Base-by-base conservation (phyloP, 2,888 invertebrate genomes). In the Gisinianus flammeolus region DNA sequence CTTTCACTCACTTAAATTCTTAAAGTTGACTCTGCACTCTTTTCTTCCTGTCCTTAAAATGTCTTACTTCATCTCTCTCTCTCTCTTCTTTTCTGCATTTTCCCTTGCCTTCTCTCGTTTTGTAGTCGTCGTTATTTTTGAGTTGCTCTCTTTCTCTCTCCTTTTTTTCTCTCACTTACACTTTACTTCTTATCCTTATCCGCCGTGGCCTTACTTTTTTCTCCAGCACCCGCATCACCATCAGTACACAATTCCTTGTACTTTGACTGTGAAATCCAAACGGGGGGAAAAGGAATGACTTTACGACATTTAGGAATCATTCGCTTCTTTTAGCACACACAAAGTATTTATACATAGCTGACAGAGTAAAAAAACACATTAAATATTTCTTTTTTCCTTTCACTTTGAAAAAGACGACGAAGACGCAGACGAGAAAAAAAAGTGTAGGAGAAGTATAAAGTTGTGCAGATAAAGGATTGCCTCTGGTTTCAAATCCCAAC, bases 261-360 rank as follows among this genome's bases (percentile, higher is more conserved):
- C 28, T n/a, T n/a, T n/a, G n/a, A 52, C n/a, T 58, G 54, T 26
- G 24, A n/a, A 28, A 52, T 31, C 12, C 56, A 56, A 52, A n/a
- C 12, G 31, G 33, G 24, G n/a, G 22, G 24, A 52, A 58, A 22
- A 8, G 22, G 33, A 52, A 56, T 71, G 56, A 31, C 44, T 73
- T 24, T 31, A 62, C 30, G n/a, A 73, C 58, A 73, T 73, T 73
- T 73, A 73, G 62, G 58, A 73, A 73, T 73, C 58, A 73, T 73
- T 73, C 73, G 31, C 73, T 33, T 58, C 62, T 73, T 62, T 73
- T 58, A 73, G 10, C 73, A 68, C 68, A 44, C 68, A 68, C 35
- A 68, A 33, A 33, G 33, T 33, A 33, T 33, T 31, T 22, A 31
- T 33, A 22, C 33, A n/a, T 6, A 31, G 24, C 10, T 22, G 4